These are phyloP conservation scores for Nautilus pompilius DNA, from an alignment of 1,140 invertebrate genomes.

Conservation along the genomic window DNA sequence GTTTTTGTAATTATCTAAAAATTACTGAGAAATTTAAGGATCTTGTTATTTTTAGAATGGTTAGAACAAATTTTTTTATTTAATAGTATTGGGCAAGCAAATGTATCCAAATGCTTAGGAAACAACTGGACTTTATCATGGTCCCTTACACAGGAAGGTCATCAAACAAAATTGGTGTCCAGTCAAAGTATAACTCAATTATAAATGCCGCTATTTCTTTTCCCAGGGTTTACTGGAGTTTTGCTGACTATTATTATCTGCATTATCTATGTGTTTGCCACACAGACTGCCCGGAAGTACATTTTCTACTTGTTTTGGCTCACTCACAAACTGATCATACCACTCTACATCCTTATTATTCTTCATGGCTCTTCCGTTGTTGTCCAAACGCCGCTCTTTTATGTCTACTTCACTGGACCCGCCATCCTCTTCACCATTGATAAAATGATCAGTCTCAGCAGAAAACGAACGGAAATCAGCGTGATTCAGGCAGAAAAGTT, in stretches of 20 bases:
- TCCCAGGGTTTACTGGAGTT: constrained; percentile 88
- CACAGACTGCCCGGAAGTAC: constrained; percentile 88
- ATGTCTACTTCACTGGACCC: constrained; percentile 93
- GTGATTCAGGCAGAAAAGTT: constrained; percentile 93
- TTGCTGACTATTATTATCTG: constrained; percentile 89
- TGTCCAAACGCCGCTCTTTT: constrained; percentile 77
- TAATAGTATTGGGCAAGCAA: too few relatives aligned
- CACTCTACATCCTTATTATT: constrained; percentile 84
- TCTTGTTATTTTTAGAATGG: too few relatives aligned
- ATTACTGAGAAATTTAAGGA: too few relatives aligned
- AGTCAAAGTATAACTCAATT: background rate
- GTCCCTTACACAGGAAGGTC: too few relatives aligned
- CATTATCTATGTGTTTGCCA: constrained; percentile 96
- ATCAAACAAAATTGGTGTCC: background rate
- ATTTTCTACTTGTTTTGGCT: constrained; percentile 75
- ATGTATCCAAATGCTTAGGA: too few relatives aligned
- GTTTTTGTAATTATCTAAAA: too few relatives aligned
- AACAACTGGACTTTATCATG: too few relatives aligned
- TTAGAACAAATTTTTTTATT: too few relatives aligned
- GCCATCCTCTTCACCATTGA: constrained; percentile 86
- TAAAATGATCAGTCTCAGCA: constrained; percentile 78
- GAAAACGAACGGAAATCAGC: constrained; percentile 75
- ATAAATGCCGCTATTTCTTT: constrained; percentile 8
- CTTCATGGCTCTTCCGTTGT: constrained; percentile 93
- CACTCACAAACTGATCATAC: constrained; percentile 90